Conservation (phyloP, 1,140 invertebrate genomes). For the Cydia splendana region DNA sequence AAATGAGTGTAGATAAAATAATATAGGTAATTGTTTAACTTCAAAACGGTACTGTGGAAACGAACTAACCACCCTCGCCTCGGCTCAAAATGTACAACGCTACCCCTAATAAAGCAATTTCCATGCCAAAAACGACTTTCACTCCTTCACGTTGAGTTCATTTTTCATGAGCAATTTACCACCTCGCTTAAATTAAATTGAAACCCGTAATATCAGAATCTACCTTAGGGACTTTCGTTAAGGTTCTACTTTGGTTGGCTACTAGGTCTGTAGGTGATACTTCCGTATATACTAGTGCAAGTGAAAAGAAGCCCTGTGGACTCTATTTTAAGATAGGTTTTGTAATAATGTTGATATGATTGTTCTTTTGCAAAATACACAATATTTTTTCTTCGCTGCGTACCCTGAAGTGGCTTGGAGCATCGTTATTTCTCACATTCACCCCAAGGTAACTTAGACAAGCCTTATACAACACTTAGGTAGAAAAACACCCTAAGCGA, state of each 20-base stretch:
- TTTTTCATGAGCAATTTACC: neutral
- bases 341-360: neutral
- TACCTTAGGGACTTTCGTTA: neutral
- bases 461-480: neutral
- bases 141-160: neutral
- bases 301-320: neutral
- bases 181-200: constrained; percentile 34
- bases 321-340: neutral
- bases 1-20: too few relatives aligned
- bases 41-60: constrained; percentile 47
- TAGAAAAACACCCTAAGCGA: neutral
- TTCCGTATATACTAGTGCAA: neutral
- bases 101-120: constrained; percentile 53
- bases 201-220: neutral
- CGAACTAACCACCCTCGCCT: constrained; percentile 38
- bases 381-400: constrained; percentile 8
- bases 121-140: constrained; percentile 42
- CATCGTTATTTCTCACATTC: constrained; percentile 13
- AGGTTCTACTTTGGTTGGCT: neutral
- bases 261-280: constrained; percentile 11
- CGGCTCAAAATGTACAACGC: constrained; percentile 51
- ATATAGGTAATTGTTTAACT: neutral
- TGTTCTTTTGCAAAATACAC: constrained; percentile 23
- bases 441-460: neutral
- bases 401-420: neutral